These are phyloP conservation scores for Microcebus lehilahytsara DNA, from an alignment of 2,113 vertebrate genomes.

Conservation along the genomic window DNA sequence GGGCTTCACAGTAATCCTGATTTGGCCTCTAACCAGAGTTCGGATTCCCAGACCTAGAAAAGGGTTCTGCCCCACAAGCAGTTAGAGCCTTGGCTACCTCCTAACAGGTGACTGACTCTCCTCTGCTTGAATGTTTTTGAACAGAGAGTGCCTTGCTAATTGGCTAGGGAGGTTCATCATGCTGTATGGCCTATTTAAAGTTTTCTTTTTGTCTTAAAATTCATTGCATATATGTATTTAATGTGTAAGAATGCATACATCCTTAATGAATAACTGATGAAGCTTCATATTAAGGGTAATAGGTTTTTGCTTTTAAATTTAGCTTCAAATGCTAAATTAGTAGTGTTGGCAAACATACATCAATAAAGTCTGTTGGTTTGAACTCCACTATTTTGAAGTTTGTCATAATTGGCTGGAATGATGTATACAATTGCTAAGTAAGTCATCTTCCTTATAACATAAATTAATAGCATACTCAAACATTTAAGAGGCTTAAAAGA, in stretches of 20 bases:
- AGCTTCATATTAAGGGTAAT: background rate
- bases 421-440: background rate
- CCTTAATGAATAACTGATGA: constrained; percentile 29
- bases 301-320: constrained; percentile 48
- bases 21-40: background rate
- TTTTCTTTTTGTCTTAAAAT: constrained; percentile 27
- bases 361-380: background rate
- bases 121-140: background rate
- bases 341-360: background rate
- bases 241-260: background rate
- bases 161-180: background rate
- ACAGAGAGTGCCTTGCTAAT: background rate
- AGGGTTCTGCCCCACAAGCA: background rate
- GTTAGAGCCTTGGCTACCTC: background rate
- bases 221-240: background rate
- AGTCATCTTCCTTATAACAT: constrained; percentile 23
- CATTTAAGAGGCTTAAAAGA: background rate
- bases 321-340: constrained; percentile 46
- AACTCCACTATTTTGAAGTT: background rate
- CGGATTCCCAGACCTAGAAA: background rate
- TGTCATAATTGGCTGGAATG: background rate
- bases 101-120: background rate
- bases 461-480: constrained; percentile 6
- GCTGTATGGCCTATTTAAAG: constrained; percentile 39
- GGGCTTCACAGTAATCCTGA: background rate